Evolutionary conservation across 2,797 vertebrate genomes (phyloP), one percentile per base, ranked within the genome.

Genomic region (Rhinogobio ventralis): DNA sequence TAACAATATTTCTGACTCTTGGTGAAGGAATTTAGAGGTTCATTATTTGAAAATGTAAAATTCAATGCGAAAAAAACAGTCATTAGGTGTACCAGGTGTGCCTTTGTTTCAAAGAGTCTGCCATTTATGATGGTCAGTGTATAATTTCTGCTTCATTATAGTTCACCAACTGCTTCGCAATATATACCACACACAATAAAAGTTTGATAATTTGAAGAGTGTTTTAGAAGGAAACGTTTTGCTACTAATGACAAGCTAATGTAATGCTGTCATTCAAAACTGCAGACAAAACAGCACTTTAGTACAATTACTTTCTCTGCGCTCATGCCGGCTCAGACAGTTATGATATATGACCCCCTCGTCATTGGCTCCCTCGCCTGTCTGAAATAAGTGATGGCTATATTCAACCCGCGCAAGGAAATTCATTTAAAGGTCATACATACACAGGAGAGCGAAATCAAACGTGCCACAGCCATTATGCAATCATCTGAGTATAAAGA

Each of bases 371-470:
- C 82, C 71, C 67, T 78, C 62, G 42, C 67, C 53, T 84, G 66
- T 84, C 55, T 72, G 53, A 49, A 51, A 76, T 60, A 67, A 78
- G 79, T 80, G 75, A 76, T 85, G 73, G 84, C 80, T 82, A 71
- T 42, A 45, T 73, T 28, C 19, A n/a, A 57, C 19, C 49, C 25
- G 28, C 17, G 13, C 28, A 84, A 36, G 33, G 66, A 86, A 81
- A 88, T 64, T 81, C 23, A 67, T 86, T 84, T 84, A 84, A 49
- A 84, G 82, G 82, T 78, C 74, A 84, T 45, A 46, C 20, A 55
- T 84, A 57, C 74, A 78, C 82, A 77, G 20, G 82, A 60, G 82
- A 84, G 73, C 1, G 0, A 83, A 76, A 77, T 76, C 82, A 77
- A 81, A 78, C 25, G 15, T 76, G 67, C 64, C 69, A 74, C 20